Conservation (phyloP, 2,797 vertebrate species). For the Sternotherus odoratus region DNA sequence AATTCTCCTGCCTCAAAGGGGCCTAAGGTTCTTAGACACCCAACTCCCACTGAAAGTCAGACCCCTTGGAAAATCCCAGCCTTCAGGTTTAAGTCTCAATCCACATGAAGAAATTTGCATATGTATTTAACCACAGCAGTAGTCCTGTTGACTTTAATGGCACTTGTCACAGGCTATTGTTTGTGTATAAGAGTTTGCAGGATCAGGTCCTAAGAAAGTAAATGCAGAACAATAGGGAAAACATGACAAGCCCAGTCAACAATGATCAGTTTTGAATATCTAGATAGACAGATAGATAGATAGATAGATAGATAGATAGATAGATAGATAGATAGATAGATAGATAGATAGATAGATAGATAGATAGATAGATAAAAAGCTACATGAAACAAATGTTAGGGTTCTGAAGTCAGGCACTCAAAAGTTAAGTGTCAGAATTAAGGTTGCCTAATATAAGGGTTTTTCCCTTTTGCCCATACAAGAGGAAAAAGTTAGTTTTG, state of each 20-base stretch:
- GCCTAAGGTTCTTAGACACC: constrained; percentile 25
- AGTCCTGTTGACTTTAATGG: constrained; percentile 9
- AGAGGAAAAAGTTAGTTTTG: not conserved
- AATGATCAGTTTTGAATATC: not conserved
- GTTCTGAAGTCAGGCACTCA: not conserved
- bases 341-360: too few relatives aligned
- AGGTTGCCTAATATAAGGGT: not conserved
- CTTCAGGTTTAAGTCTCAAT: constrained; percentile 32
- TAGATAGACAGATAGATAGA: too few relatives aligned
- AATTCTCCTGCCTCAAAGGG: constrained; percentile 42
- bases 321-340: too few relatives aligned
- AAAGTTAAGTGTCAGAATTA: not conserved
- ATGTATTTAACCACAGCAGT: not conserved
- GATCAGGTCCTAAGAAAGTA: not conserved
- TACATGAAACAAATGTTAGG: not conserved
- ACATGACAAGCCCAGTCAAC: not conserved
- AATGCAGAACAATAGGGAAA: constrained; percentile 4
- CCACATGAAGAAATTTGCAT: constrained; percentile 37
- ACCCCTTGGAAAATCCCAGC: constrained; percentile 27
- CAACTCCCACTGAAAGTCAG: not conserved
- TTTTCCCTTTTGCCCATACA: not conserved
- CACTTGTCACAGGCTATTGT: constrained; percentile 15
- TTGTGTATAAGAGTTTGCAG: not conserved
- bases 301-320: too few relatives aligned
- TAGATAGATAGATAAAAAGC: not conserved